Base-by-base conservation (phyloP, 2,888 invertebrate genomes). In the Boloria selene region DNA sequence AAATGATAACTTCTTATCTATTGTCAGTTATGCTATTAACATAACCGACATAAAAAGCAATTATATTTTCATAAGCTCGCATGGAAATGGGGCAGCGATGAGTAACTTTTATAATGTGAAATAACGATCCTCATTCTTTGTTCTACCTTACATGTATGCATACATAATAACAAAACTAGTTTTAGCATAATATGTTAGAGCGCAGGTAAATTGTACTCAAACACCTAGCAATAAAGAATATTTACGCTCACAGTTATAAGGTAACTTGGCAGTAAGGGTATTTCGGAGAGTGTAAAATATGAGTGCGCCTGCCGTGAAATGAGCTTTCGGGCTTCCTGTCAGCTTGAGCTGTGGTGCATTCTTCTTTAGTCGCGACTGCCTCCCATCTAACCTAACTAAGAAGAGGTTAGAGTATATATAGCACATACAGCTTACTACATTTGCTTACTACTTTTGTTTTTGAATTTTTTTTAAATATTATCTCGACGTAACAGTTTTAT, bases 291-390 rank as follows among this genome's bases (percentile, higher is more conserved):
- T 84, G 83, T 85, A 84, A 86, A 87, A 87, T 87, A 84, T 84
- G 86, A 84, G 83, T 82, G 87, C 87, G 82, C 80, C 79, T 78
- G 82, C 82, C 84, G 87, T 87, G 85, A 89, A 89, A 90, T 88
- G 84, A 88, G 84, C 84, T 87, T 80, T 79, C 80, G 79, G 79
- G 77, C 71, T 80, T 80, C 75, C 80, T 78, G 79, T 79, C 80
- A 78, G 76, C 75, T 70, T 70, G 71, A 73, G 79, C 79, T 79
- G 77, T 74, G 77, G 75, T 76, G 75, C 77, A 79, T 78, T 80
- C 80, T 79, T 80, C 76, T 76, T 59, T 63, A 63, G 67, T 65
- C 63, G 63, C 62, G 60, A 61, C 71, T 65, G 65, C 52, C 50
- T 58, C 55, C 18, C 64, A 59, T 64, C 44, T 65, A 63, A 65